phyloP scores from a whole-genome alignment of 2,113 vertebrate genomes.

The Scomber japonicus region DNA sequence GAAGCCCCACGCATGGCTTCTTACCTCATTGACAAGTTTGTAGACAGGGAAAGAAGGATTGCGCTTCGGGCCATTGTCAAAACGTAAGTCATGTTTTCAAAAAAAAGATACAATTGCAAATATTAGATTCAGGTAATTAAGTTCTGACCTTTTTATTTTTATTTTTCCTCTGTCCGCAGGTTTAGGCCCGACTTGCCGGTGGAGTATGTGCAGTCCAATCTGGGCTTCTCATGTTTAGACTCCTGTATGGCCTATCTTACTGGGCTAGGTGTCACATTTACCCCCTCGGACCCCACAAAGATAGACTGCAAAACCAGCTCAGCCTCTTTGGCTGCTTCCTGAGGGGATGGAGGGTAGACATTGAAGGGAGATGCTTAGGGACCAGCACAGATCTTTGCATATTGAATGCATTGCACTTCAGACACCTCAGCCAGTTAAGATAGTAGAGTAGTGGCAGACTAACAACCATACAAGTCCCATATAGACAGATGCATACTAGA shows the following conservation, averaged over 20 bases:
- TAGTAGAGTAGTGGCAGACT: conserved; percentile 28
- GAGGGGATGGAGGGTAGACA: conserved; percentile 51
- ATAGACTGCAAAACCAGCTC: conserved; percentile 95
- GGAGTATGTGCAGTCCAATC: conserved; percentile 91
- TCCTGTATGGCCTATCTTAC: conserved; percentile 91
- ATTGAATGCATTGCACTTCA: conserved; percentile 63
- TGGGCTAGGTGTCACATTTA: conserved; percentile 88
- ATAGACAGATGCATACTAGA: conserved; percentile 11
- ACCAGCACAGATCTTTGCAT: conserved; percentile 47
- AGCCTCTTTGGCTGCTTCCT: conserved; percentile 88
- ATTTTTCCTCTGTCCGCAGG: conserved; percentile 67
- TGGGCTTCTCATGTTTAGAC: conserved; percentile 92
- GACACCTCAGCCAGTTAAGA: conserved; percentile 52
- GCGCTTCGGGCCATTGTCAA: conserved; percentile 93
- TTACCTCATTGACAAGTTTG: conserved; percentile 95
- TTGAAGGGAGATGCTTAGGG: conserved; percentile 36
- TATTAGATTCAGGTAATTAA: neutral
- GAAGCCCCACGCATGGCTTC: conserved; percentile 92
- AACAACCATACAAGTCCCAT: conserved; percentile 8
- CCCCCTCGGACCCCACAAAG: conserved; percentile 87
- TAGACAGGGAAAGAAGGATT: conserved; percentile 90
- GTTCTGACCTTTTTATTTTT: neutral
- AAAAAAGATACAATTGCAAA: neutral
- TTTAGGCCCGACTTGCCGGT: conserved; percentile 87
- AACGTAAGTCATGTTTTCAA: conserved; percentile 87